Evolutionary conservation across 1,140 invertebrate genomes (phyloP), one percentile per base, ranked within the genome.

Genomic region (Procambarus virginalis): DNA sequence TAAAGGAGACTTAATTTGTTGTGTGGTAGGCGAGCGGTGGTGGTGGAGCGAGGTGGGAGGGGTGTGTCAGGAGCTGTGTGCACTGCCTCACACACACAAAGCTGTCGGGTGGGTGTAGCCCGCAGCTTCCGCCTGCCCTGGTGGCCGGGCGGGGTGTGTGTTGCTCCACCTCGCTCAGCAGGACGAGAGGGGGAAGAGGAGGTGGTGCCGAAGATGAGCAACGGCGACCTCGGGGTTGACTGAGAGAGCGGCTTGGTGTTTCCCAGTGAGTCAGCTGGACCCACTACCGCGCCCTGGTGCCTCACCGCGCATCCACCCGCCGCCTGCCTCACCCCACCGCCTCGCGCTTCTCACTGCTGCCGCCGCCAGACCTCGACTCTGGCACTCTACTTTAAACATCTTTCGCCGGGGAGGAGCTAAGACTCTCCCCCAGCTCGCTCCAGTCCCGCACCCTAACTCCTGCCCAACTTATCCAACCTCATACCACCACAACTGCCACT

Each of bases 361-460:
- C 73, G 80, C 75, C 84, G 87, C 81, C 70, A 48, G 68, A 89
- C 80, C 80, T 60, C 68, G 45, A 77, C 80, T 84, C 80, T 77
- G 80, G 58, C 87, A 89, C 87, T 89, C 87, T 89, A 84, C 87
- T 89, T 89, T 89, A 89, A 89, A 84, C 81, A 84, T 84, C 87
- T 89, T 89, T 84, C 73, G 81, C 68, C 80, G 48, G 81, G 81
- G 73, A 84, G 87, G 87, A 89, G 81, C 64, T 64, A 89, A 78
- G 73, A 83, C 81, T 78, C 79, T 45, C 78, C 73, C 20, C 84
- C 70, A 14, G 6, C 55, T 58, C 55, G 6, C 10, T 22, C 83
- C 58, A 64, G 48, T n/a, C 70, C 83, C 68, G 20, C 73, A 51
- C 85, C 64, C 58, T 48, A 64, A 80, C 46, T 48, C 58, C 80